Evolutionary conservation across 2,888 invertebrate species (phyloP).

Genomic region (Erebia aethiops): DNA sequence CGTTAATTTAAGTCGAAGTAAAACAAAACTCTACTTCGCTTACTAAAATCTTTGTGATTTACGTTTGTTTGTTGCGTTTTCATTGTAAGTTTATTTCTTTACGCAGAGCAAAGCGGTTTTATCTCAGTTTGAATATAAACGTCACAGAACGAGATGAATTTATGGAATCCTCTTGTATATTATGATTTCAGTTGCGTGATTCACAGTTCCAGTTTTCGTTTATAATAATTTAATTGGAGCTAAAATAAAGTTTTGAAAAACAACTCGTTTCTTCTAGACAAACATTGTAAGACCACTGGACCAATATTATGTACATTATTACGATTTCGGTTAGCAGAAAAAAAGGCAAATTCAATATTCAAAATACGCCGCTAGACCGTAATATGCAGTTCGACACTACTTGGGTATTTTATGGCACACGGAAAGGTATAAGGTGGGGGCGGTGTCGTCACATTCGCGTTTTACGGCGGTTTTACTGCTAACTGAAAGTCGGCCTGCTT

Average conservation of each 20-base stretch:
- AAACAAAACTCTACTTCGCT: constrained; percentile 1
- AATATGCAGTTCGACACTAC: constrained; percentile 43
- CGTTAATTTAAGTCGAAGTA: background rate
- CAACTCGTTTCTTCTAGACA: background rate
- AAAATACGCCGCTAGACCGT: constrained; percentile 32
- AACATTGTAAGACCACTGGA: background rate
- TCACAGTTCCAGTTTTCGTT: constrained; percentile 2
- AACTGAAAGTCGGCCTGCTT: constrained; percentile 48
- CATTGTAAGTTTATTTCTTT: background rate
- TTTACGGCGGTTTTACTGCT: constrained; percentile 62
- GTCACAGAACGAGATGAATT: constrained; percentile 5
- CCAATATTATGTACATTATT: too few relatives aligned
- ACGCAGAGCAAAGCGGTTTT: background rate
- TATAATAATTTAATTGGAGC: background rate
- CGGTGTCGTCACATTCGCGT: constrained; percentile 47
- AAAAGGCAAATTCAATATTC: constrained; percentile 29
- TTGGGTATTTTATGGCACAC: constrained; percentile 43
- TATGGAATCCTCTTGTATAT: constrained; percentile 1
- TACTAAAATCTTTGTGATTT: constrained; percentile 9
- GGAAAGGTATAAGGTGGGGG: constrained; percentile 36
- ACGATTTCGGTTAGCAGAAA: constrained; percentile 9
- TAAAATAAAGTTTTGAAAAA: constrained; percentile 4
- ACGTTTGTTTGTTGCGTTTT: constrained; percentile 3
- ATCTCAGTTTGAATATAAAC: background rate
- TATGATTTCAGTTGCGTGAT: background rate